Evolutionary conservation across 2,888 invertebrate species (phyloP).

Genomic region (Ypsolopha scabrella): DNA sequence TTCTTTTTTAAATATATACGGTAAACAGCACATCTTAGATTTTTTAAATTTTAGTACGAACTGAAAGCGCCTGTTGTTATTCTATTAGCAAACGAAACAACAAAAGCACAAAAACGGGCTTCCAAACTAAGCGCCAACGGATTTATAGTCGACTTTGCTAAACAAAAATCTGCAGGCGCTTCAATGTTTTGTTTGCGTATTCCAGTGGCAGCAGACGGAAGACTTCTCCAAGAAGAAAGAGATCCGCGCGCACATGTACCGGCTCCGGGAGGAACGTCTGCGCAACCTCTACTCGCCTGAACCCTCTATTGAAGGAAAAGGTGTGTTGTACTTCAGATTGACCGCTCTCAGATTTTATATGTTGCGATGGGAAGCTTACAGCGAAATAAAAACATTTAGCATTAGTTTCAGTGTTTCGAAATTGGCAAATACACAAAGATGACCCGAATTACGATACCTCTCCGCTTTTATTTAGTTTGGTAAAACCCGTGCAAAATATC

Average conservation of each 20-base stretch:
- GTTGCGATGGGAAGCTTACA: no score
- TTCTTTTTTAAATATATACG: not conserved
- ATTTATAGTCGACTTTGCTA: no score
- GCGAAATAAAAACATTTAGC: no score
- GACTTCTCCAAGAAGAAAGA: constrained; percentile 89
- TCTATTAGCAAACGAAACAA: no score
- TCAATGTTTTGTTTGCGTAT: constrained; percentile 13
- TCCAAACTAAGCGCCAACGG: no score
- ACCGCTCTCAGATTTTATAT: no score
- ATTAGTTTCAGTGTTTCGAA: no score
- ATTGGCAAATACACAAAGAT: no score
- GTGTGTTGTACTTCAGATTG: constrained; percentile 19
- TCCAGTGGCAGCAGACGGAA: constrained; percentile 89
- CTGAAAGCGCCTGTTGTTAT: not conserved
- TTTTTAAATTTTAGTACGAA: not conserved
- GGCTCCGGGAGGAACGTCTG: constrained; percentile 83
- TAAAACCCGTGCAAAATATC: no score
- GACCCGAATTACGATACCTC: no score
- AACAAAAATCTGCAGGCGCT: not conserved
- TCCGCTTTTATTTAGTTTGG: no score
- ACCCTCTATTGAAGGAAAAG: constrained; percentile 43
- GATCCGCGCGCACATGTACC: constrained; percentile 88
- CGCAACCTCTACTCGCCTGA: constrained; percentile 78
- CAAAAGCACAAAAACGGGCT: no score
- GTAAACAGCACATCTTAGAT: not conserved